These are phyloP conservation scores for Poeciliopsis paucimaculata DNA, from an alignment of 2,797 vertebrate species.

Conservation along the genomic window DNA sequence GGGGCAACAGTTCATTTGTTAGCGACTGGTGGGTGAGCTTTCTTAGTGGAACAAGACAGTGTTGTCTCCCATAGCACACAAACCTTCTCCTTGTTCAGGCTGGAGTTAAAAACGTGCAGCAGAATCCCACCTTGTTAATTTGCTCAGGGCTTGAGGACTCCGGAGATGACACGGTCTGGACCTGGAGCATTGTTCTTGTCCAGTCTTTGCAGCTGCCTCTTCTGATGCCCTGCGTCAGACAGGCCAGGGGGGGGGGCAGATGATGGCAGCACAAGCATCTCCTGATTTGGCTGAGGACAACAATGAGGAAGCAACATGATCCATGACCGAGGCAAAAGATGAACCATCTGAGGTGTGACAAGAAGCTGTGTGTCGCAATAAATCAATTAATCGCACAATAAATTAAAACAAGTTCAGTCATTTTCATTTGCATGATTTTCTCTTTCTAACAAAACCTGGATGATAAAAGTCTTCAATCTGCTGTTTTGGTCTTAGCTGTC, in stretches of 20 bases:
- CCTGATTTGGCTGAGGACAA: background rate
- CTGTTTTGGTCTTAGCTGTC: too few species aligned
- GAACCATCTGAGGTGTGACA: background rate
- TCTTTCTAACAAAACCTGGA: too few species aligned
- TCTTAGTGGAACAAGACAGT: background rate
- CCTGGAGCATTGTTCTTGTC: background rate
- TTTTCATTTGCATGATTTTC: too few species aligned
- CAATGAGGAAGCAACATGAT: background rate
- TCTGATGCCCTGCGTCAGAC: background rate
- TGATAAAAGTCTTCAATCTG: too few species aligned
- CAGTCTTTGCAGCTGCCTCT: background rate
- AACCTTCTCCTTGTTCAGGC: background rate
- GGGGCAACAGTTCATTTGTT: background rate
- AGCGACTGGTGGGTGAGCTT: background rate
- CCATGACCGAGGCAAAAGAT: background rate
- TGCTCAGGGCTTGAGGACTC: background rate
- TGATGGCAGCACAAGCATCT: background rate
- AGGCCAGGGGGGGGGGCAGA: background rate
- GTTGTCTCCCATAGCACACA: background rate
- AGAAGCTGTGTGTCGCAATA: background rate
- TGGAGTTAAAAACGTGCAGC: background rate
- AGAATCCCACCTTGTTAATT: background rate
- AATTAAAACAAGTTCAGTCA: too few species aligned
- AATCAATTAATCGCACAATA: too few species aligned
- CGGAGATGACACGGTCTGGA: background rate